A percentile compares a stretch with the other conserved stretches of the same genome.
Evolutionary conservation across 2,797 vertebrate species (phyloP).

Genomic region (Danio aesculapii): DNA sequence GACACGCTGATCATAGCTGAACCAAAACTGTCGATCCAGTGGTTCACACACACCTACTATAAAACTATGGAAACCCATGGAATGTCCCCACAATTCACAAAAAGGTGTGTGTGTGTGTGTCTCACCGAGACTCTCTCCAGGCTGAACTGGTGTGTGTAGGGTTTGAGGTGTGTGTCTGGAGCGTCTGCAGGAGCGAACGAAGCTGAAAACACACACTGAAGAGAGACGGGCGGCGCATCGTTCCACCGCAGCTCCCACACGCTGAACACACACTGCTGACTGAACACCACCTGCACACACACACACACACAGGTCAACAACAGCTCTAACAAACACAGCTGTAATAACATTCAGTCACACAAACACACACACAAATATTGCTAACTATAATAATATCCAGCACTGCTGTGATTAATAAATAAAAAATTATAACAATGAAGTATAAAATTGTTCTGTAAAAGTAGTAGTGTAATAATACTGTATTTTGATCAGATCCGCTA

Average conservation of each 20-base stretch:
- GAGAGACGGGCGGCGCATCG: slow-evolving; percentile 81
- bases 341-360: too few relatives aligned
- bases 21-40: too few relatives aligned
- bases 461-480: too few relatives aligned
- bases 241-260: slow-evolving; percentile 93
- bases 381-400: too few relatives aligned
- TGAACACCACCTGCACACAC: slow-evolving; percentile 82
- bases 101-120: background rate
- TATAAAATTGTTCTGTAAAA: too few relatives aligned
- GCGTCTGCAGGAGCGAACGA: slow-evolving; percentile 83
- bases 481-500: too few relatives aligned
- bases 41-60: too few relatives aligned
- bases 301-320: background rate
- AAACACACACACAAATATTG: too few relatives aligned
- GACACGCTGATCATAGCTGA: too few relatives aligned
- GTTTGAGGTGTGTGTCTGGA: slow-evolving; percentile 81
- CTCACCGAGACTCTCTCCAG: slow-evolving; percentile 89
- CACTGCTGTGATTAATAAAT: too few relatives aligned
- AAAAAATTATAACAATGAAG: background rate
- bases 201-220: slow-evolving; percentile 88
- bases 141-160: slow-evolving; percentile 90
- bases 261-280: slow-evolving; percentile 90
- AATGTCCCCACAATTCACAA: too few relatives aligned
- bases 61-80: too few relatives aligned
- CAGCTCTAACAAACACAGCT: background rate